Evolutionary conservation across 2,888 invertebrate genomes (phyloP).

Genomic region (Acanthococcus lagerstroemiae): DNA sequence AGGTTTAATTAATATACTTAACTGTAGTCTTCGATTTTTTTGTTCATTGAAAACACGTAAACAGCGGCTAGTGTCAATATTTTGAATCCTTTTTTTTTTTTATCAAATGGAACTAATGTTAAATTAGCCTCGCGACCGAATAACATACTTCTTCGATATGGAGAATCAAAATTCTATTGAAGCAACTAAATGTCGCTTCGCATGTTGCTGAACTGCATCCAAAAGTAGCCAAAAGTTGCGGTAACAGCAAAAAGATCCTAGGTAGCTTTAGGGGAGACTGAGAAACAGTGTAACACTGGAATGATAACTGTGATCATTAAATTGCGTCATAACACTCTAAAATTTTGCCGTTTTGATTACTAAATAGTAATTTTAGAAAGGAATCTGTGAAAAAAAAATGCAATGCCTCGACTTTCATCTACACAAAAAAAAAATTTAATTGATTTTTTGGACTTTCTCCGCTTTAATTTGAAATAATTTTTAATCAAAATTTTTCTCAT

Average conservation of each 20-base stretch:
- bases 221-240: background rate
- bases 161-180: background rate
- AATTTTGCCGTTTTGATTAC: too few species aligned
- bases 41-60: background rate
- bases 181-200: background rate
- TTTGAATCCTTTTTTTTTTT: background rate
- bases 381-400: too few species aligned
- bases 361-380: too few species aligned
- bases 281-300: too few species aligned
- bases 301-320: too few species aligned
- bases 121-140: background rate
- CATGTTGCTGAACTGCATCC: background rate
- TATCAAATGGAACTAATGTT: background rate
- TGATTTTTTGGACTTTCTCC: too few species aligned
- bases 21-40: background rate
- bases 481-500: too few species aligned
- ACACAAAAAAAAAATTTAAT: too few species aligned
- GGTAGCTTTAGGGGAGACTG: background rate
- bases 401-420: too few species aligned
- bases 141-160: background rate
- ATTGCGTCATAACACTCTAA: too few species aligned
- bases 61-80: background rate
- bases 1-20: too few species aligned
- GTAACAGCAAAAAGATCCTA: background rate
- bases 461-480: too few species aligned